Percentiles rank a stretch among this genome's conserved stretches.
phyloP scores from a whole-genome alignment of 2,113 vertebrate species.

The Tachysurus vachellii region DNA sequence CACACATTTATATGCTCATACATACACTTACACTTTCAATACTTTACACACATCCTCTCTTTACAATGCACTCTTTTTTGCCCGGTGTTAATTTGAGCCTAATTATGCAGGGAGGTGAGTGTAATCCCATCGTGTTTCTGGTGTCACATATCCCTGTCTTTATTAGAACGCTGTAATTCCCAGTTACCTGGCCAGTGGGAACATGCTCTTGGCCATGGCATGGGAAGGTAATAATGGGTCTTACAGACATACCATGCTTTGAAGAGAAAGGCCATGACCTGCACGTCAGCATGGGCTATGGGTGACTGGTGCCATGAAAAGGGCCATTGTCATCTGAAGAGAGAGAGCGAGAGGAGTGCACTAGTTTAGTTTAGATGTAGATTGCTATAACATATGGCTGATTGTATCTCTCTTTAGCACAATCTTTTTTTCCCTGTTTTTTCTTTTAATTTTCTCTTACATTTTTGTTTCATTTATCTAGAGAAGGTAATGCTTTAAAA shows the following conservation, averaged over 20 bases:
- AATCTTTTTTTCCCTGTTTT: neutral
- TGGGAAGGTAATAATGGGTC: slow-evolving; percentile 60
- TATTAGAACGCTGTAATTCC: slow-evolving; percentile 33
- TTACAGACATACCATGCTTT: slow-evolving; percentile 60
- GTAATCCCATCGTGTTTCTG: neutral
- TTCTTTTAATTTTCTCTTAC: slow-evolving; percentile 19
- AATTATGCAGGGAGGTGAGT: slow-evolving; percentile 24
- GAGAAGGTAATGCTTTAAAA: neutral
- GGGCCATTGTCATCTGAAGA: slow-evolving; percentile 34
- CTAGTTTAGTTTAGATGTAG: slow-evolving; percentile 17
- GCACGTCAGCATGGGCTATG: slow-evolving; percentile 55
- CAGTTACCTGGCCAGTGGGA: slow-evolving; percentile 41
- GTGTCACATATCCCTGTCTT: slow-evolving; percentile 26
- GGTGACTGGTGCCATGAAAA: slow-evolving; percentile 57
- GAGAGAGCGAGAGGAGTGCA: neutral
- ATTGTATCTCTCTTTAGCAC: neutral
- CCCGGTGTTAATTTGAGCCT: slow-evolving; percentile 30
- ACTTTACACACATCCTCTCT: neutral
- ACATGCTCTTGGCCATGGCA: slow-evolving; percentile 50
- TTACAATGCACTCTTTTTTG: neutral
- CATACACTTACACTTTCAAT: neutral
- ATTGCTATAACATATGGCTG: slow-evolving; percentile 48
- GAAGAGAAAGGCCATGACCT: slow-evolving; percentile 62
- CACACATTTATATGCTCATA: neutral
- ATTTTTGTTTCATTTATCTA: slow-evolving; percentile 26